Evolutionary conservation across 2,888 invertebrate genomes (phyloP), one percentile per base, ranked within the genome.

Genomic region (Sceliomorpha sp.): DNA sequence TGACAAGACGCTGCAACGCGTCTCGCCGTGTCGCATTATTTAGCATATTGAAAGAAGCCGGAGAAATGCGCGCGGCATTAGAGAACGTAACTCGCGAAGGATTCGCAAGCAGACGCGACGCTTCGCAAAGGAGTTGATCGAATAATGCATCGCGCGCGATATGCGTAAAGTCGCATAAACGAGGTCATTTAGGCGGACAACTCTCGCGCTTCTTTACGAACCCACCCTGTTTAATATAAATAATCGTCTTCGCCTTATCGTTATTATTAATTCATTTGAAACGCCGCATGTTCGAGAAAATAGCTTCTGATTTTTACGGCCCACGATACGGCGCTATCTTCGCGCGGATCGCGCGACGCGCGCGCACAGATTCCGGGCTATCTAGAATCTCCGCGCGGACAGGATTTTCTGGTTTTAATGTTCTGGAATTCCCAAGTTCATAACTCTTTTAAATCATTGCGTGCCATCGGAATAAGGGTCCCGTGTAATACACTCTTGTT

Each of bases 401-500:
- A 53, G 29, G 47, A 32, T 42, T 45, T 48, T 48, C 36, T 24
- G 64, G 31, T 66, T 66, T 66, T 58, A 58, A 59, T 55, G 66
- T 53, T 42, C 40, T 45, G 51, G 60, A 60, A 67, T 55, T 60
- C 50, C 44, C 50, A 44, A 42, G 62, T 62, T 68, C 68, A 69
- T 63, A 69, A 69, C 69, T 69, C 69, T 69, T 53, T 51, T 51
- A 56, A 68, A 62, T 62, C 62, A 56, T 63, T 53, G 69, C 69
- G 34, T 51, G 62, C 39, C 62, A 63, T 69, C 69, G 51, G 51
- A 69, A 69, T 53, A 58, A 63, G 62, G 62, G 51, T 51, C 53
- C 45, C 59, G 53, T 70, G 63, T 64, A 64, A 59, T 59, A 40
- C 69, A 42, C 34, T 37, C 36, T 24, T 26, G 37, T 26, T 36